Conservation (phyloP, 2,888 invertebrate genomes). For the Nasonovia ribisnigri region DNA sequence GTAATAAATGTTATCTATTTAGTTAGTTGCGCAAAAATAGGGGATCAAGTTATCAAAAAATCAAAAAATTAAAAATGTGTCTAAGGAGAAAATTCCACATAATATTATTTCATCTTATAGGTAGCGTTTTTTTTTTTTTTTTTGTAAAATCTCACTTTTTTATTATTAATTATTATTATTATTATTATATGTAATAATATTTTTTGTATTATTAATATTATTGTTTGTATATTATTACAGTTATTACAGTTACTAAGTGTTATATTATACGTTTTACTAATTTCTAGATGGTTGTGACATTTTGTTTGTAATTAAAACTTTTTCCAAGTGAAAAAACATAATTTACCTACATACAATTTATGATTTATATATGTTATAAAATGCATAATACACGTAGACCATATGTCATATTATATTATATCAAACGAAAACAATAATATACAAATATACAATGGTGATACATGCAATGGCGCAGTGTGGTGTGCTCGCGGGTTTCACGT, state of each 20-base stretch:
- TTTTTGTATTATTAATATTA: neutral
- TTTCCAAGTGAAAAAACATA: neutral
- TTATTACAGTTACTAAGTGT: neutral
- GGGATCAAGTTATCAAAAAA: neutral
- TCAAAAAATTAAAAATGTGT: neutral
- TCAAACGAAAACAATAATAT: neutral
- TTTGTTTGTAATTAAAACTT: constrained; percentile 15
- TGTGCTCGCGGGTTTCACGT: neutral
- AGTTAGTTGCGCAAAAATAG: neutral
- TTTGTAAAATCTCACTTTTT: neutral
- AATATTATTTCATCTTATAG: neutral
- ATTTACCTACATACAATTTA: neutral
- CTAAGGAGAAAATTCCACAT: neutral
- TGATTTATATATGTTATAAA: neutral
- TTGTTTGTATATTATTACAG: neutral
- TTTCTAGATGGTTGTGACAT: neutral
- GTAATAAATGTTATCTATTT: neutral
- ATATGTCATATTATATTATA: neutral
- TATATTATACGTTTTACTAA: neutral
- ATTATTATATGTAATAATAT: neutral
- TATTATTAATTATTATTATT: neutral
- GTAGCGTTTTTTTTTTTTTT: neutral
- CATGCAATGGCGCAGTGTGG: neutral
- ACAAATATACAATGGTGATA: neutral
- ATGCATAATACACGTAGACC: neutral